Conservation (phyloP, 2,888 invertebrate genomes). For the Lamellibrachia satsuma region DNA sequence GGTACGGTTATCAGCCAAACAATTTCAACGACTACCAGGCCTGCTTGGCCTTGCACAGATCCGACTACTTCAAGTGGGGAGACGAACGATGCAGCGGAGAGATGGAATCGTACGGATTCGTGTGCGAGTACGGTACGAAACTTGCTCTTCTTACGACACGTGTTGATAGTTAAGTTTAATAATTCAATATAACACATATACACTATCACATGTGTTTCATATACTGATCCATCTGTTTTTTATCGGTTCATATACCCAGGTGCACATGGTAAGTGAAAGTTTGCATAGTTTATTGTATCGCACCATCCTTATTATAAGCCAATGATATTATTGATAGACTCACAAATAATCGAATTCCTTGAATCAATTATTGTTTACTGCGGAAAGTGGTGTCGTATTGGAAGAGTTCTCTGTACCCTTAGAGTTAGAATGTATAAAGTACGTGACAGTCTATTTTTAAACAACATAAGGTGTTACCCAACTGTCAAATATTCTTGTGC, state of each 20-base stretch:
- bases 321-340: no score
- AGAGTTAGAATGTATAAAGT: no score
- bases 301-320: no score
- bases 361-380: no score
- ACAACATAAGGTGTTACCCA: no score
- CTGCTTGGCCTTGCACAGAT: neutral
- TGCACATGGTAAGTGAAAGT: no score
- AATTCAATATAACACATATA: neutral
- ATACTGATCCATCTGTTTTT: neutral
- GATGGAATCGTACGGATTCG: neutral
- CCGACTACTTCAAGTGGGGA: neutral
- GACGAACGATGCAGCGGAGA: neutral
- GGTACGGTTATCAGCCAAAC: neutral
- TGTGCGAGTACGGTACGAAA: neutral
- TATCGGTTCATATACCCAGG: neutral
- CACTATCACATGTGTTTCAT: neutral
- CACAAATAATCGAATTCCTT: no score
- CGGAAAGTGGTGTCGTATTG: no score
- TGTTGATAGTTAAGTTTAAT: neutral
- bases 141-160: neutral
- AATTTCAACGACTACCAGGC: neutral
- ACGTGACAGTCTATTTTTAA: no score
- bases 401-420: no score
- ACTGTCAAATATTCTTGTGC: no score
- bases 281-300: no score